Conservation (phyloP, 2,888 invertebrate genomes). For the Itoplectis maculator region DNA sequence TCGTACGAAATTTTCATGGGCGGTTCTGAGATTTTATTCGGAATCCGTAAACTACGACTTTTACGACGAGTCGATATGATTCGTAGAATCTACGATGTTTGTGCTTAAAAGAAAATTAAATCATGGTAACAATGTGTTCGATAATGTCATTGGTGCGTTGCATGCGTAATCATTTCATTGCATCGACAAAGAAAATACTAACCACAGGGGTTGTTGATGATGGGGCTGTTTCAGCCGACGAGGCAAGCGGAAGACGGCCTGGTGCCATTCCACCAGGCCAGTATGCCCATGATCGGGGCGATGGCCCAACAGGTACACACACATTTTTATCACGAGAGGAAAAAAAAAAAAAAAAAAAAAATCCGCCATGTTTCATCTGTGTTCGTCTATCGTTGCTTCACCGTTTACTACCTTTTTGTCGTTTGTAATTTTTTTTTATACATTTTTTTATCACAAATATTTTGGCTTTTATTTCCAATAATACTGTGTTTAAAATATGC, state of each 20-base stretch:
- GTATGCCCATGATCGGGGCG: slow-evolving; percentile 89
- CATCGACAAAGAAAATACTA: slow-evolving; percentile 78
- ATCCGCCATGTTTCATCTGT: slow-evolving; percentile 79
- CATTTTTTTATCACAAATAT: slow-evolving; percentile 25
- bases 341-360: slow-evolving; percentile 48
- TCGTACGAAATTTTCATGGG: background rate
- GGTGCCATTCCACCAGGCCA: slow-evolving; percentile 86
- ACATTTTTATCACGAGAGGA: slow-evolving; percentile 65
- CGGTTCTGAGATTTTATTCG: slow-evolving; percentile 12
- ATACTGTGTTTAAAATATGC: slow-evolving; percentile 25
- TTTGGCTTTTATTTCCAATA: slow-evolving; percentile 21
- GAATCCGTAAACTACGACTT: background rate
- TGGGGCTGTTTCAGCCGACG: slow-evolving; percentile 85
- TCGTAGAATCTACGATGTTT: slow-evolving; percentile 19
- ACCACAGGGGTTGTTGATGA: slow-evolving; percentile 80
- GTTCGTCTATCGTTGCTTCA: slow-evolving; percentile 73
- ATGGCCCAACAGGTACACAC: slow-evolving; percentile 84
- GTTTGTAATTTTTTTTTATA: slow-evolving; percentile 30
- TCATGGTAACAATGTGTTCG: slow-evolving; percentile 55
- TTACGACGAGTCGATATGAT: background rate
- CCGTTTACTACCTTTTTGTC: slow-evolving; percentile 39
- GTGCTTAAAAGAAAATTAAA: slow-evolving; percentile 30
- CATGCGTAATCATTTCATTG: slow-evolving; percentile 76
- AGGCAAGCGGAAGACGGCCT: slow-evolving; percentile 87
- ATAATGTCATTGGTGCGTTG: slow-evolving; percentile 73